Base-by-base conservation (phyloP, 2,888 invertebrate genomes). In the Alloplasta piceator region DNA sequence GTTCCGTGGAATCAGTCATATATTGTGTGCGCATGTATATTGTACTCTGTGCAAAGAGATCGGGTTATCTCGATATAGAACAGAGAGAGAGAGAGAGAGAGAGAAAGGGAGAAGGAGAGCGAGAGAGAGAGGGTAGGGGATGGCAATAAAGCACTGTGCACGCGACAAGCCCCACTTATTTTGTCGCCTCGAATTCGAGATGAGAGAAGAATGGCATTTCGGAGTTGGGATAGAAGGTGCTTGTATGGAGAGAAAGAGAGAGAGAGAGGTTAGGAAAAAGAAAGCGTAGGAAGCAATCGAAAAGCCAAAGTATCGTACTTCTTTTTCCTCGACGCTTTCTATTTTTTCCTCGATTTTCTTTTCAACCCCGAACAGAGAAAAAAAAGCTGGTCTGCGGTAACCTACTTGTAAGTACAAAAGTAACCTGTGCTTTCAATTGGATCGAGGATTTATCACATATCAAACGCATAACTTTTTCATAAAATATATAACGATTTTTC, bases 81-180 rank as follows among this genome's bases (percentile, higher is more conserved):
- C 38, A 58, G 56, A 39, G 61, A 50, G 41, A n/a, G 41, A 16
- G 46, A 52, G 41, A 9, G 56, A 43, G 66, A 43, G 60, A 66
- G 55, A 61, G 38, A 26, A 52, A 68, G 52, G 6, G 39, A 41
- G 43, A 48, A 41, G 14, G 60, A 60, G 71, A 39, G 38, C 43
- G 66, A 41, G 12, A 38, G 71, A 60, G 41, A 70, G 55, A 38
- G 50, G 56, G 63, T 56, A 71, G 74, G 68, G 74, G 73, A 74
- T 61, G 81, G 81, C 81, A 78, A 82, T 78, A 78, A 82, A 82
- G 81, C 78, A 78, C 78, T 63, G 81, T 82, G 78, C 81, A 78
- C 78, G 71, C 75, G 81, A 82, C 81, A 81, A 81, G 81, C 70
- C 66, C 78, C 81, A 81, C 81, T 78, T 81, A 81, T 81, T 81